Evolutionary conservation across 1,140 invertebrate species (phyloP).

Genomic region (Panulirus ornatus): DNA sequence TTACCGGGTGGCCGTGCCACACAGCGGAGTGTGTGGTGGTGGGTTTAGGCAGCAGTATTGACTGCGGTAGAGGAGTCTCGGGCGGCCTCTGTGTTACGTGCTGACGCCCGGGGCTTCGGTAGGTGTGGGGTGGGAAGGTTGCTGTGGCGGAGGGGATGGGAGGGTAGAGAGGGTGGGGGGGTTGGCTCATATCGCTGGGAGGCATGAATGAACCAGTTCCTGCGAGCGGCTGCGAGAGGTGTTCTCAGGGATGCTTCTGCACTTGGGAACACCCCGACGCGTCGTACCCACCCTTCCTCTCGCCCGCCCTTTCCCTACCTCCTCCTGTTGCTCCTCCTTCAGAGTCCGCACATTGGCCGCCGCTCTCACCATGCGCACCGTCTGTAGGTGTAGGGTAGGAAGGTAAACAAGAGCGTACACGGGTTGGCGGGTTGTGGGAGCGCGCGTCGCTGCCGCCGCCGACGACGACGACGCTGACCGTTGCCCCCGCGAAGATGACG

Average conservation of each 20-base stretch:
- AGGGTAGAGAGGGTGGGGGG: neutral
- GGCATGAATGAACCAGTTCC: constrained; percentile 6
- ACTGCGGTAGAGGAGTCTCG: neutral
- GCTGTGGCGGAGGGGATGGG: neutral
- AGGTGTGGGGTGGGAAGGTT: neutral
- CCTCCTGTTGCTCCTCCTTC: neutral
- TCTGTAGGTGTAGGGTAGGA: no score
- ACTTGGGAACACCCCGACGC: neutral
- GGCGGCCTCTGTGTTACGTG: neutral
- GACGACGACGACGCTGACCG: no score
- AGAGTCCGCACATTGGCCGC: neutral
- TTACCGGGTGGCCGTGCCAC: no score
- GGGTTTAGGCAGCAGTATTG: neutral
- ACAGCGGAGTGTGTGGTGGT: neutral
- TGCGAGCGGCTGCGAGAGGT: neutral
- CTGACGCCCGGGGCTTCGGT: neutral
- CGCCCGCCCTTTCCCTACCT: no score
- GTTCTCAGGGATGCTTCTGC: neutral
- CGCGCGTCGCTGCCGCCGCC: no score
- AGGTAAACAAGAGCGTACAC: no score
- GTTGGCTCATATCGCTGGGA: neutral
- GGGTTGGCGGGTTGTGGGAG: no score
- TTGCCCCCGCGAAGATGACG: no score
- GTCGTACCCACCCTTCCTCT: no score
- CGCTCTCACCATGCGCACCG: no score